A percentile compares a stretch with the other conserved stretches of the same genome.
phyloP scores from a whole-genome alignment of 2,797 vertebrate genomes.

The Muscicapa comitata region DNA sequence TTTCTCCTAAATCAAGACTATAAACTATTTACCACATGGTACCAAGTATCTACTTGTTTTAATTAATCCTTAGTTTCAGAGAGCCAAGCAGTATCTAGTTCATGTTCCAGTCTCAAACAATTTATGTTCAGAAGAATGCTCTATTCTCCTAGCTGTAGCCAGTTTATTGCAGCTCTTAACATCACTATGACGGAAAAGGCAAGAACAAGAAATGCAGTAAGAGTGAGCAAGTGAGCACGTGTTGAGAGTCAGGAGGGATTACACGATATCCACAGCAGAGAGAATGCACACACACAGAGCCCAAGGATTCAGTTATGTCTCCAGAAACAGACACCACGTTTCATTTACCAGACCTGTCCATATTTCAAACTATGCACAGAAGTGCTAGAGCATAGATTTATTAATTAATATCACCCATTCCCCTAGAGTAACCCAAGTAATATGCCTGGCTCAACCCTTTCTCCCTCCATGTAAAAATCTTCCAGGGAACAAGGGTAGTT shows the following conservation, averaged over 20 bases:
- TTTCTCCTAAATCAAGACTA: background rate
- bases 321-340: background rate
- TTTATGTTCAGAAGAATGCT: background rate
- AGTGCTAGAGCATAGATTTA: background rate
- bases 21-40: background rate
- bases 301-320: background rate
- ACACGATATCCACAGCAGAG: background rate
- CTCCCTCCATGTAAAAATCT: background rate
- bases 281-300: background rate
- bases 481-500: background rate
- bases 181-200: conserved; percentile 19
- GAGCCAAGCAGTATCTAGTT: background rate
- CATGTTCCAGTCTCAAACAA: background rate
- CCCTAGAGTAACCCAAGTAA: background rate
- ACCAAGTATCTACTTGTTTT: background rate
- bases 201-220: conserved; percentile 17
- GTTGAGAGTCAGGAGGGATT: background rate
- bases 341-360: background rate
- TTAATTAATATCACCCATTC: background rate
- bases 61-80: background rate
- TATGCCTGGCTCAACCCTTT: background rate
- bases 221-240: background rate
- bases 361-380: background rate
- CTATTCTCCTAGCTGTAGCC: background rate
- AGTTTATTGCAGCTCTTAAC: background rate